Evolutionary conservation across 2,113 vertebrate species (phyloP), one percentile per base, ranked within the genome.

Genomic region (Eurystomus gularis): DNA sequence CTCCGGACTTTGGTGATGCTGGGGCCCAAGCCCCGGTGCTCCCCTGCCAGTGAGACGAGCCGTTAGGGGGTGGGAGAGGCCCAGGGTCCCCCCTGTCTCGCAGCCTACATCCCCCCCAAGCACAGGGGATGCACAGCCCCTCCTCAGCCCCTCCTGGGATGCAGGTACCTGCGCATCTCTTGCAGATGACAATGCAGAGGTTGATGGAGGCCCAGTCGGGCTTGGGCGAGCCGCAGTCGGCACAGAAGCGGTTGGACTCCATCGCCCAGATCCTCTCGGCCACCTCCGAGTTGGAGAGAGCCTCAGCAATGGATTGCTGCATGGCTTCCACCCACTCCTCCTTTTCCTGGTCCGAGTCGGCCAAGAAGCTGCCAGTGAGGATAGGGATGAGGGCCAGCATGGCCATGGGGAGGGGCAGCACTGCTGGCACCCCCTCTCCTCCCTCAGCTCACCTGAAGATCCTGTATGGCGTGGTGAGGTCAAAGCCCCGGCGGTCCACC

Each of bases 151-250:
- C 20, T 13, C 7, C 60, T 3, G 3, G 23, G 39, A 6, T 7
- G 52, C 5, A 0, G 75, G 21, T 87, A 99, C 99, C 99, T 98
- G 99, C 99, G 16, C 99, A 99, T 88, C 97, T 97, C 93, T 99
- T 99, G 98, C 99, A 99, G 97, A 99, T 98, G 95, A 99, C 99
- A 5, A 99, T 98, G 7, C 99, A 99, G 95, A 99, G 98, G 96
- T 99, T 99, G 98, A 99, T 98, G 82, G 99, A 98, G 9, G 98
- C 99, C 99, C 99, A 99, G 57, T 99, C 99, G 0, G 99, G 99
- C 31, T 98, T 98, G 15, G 97, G 68, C 2, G 98, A 94, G 9
- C 97, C 96, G 0, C 99, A 99, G 97, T 99, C 99, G 0, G 99
- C 99, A n/a, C 99, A 99, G 89, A 82, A 78, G 54, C 98, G 95